phyloP scores from a whole-genome alignment of 2,888 invertebrate genomes.

The Amphipoea oculea region DNA sequence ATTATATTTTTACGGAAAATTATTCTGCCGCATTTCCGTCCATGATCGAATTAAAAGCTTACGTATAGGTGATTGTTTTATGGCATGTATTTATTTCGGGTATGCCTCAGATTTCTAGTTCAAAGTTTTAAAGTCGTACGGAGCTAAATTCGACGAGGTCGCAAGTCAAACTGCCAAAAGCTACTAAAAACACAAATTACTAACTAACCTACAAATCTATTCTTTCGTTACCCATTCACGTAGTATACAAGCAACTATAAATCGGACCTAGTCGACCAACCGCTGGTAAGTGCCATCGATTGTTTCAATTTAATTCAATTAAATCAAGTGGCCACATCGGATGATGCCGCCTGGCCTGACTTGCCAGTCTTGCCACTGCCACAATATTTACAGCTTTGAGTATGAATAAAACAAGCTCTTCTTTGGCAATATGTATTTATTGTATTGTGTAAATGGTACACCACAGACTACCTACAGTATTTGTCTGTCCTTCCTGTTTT shows the following conservation, averaged over 20 bases:
- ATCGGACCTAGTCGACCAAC: slow-evolving; percentile 52
- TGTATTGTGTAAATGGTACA: no score
- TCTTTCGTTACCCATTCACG: slow-evolving; percentile 24
- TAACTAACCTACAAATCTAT: not conserved
- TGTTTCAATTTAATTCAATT: slow-evolving; percentile 88
- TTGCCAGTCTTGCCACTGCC: slow-evolving; percentile 71
- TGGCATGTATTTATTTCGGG: not conserved
- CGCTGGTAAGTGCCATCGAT: slow-evolving; percentile 71
- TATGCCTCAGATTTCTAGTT: not conserved
- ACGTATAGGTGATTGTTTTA: not conserved
- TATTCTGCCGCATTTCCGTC: not conserved
- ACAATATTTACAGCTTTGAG: slow-evolving; percentile 55
- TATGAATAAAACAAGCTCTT: slow-evolving; percentile 39
- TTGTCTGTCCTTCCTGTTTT: no score
- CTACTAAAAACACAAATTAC: not conserved
- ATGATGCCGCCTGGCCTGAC: slow-evolving; percentile 70
- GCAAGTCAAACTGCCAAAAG: not conserved
- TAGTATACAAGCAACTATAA: slow-evolving; percentile 53
- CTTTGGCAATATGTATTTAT: no score
- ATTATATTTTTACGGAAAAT: not conserved
- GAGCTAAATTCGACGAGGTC: not conserved
- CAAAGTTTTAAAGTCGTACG: not conserved
- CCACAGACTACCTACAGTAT: no score
- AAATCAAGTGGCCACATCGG: slow-evolving; percentile 83
- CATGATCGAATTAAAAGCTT: not conserved